A percentile compares a stretch with the other conserved stretches of the same genome.
Evolutionary conservation across 53 echinoderm and acorn worm species (phyloP).

Genomic region (Crossaster papposus): DNA sequence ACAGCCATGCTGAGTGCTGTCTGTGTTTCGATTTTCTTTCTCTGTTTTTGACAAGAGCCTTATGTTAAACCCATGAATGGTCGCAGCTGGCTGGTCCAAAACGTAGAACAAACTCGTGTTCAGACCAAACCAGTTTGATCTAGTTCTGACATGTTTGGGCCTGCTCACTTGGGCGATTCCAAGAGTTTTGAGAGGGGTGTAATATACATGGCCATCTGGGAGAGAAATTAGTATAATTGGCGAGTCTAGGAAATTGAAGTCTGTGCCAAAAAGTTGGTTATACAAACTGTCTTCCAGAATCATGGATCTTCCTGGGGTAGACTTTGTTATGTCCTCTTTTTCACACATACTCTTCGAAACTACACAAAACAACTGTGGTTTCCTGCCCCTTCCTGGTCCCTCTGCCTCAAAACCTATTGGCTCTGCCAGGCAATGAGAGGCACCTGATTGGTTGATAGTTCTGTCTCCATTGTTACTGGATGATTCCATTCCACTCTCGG

Average conservation of each 20-base stretch:
- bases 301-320: neutral
- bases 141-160: neutral
- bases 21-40: neutral
- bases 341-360: slow-evolving; percentile 12
- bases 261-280: slow-evolving; percentile 57
- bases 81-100: slow-evolving; percentile 38
- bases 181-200: slow-evolving; percentile 16
- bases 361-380: slow-evolving; percentile 37
- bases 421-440: neutral
- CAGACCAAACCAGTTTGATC: slow-evolving; percentile 8
- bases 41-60: neutral
- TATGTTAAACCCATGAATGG: neutral
- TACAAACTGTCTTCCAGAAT: slow-evolving; percentile 52
- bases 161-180: slow-evolving; percentile 1
- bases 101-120: slow-evolving; percentile 7
- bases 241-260: slow-evolving; percentile 36
- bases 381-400: neutral
- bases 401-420: slow-evolving; percentile 1
- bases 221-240: slow-evolving; percentile 42
- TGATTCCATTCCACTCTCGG: slow-evolving; percentile 3
- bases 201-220: slow-evolving; percentile 62
- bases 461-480: neutral
- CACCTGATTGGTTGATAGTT: slow-evolving; percentile 20
- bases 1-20: neutral
- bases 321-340: neutral